Percentiles rank a stretch among this genome's conserved stretches.
Conservation (phyloP, 2,888 invertebrate genomes). For the Cephalotes varians region DNA sequence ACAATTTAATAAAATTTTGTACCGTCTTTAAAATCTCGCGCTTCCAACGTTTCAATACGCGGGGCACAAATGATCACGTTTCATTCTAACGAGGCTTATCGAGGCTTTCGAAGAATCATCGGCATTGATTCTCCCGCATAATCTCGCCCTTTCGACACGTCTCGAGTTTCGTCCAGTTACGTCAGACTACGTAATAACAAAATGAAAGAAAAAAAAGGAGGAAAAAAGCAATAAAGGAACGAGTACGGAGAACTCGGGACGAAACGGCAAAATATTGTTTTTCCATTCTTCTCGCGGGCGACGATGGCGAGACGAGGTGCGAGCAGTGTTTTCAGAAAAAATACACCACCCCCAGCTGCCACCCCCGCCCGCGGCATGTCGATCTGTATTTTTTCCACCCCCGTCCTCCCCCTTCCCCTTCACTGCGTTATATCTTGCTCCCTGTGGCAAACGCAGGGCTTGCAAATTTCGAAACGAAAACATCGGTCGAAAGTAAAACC, state of each 20-base stretch:
- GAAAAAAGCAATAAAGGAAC: slow-evolving; percentile 38
- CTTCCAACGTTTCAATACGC: neutral
- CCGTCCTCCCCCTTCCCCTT: slow-evolving; percentile 49
- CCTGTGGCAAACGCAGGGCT: slow-evolving; percentile 62
- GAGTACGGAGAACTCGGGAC: slow-evolving; percentile 69
- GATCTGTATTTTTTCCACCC: slow-evolving; percentile 78
- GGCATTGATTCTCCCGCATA: slow-evolving; percentile 15
- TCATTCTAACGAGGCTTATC: neutral
- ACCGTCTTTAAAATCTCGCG: neutral
- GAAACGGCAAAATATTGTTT: slow-evolving; percentile 85
- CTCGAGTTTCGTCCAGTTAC: slow-evolving; percentile 22
- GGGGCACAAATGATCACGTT: neutral
- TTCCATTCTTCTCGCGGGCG: slow-evolving; percentile 83
- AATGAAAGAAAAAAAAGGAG: slow-evolving; percentile 20
- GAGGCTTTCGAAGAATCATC: neutral
- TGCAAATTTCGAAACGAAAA: slow-evolving; percentile 80
- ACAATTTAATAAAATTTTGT: neutral
- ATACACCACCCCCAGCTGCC: slow-evolving; percentile 75
- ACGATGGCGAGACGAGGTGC: slow-evolving; percentile 76
- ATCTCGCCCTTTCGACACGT: neutral
- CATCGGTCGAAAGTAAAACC: slow-evolving; percentile 65
- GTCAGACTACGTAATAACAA: slow-evolving; percentile 34
- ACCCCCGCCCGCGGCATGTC: slow-evolving; percentile 70
- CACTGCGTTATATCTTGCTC: slow-evolving; percentile 57
- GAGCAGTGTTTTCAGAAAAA: slow-evolving; percentile 84